Base-by-base conservation (phyloP, 2,797 vertebrate genomes). In the Botia kubotai region DNA sequence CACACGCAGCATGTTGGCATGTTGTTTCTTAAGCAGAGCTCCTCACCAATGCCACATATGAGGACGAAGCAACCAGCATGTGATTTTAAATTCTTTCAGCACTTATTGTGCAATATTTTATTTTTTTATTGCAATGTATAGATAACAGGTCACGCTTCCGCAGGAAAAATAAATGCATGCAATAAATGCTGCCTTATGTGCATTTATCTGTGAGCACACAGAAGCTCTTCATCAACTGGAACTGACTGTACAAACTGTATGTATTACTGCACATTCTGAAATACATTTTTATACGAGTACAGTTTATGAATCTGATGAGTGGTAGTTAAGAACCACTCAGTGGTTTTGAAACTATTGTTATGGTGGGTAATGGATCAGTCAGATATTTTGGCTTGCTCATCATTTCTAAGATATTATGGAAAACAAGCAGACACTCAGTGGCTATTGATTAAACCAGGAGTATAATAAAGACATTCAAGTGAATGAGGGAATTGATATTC, bases 21-120 rank as follows among this genome's bases (percentile, higher is more conserved):
- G 29, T 55, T 70, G 50, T 39, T 52, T 46, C 68, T 29, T 26
- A 70, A 78, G 53, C 19, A 19, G 43, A 71, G 68, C 17, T 71
- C 13, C 26, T n/a, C 16, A 12, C 13, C 23, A 7, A 62, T 7
- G 39, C 26, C 21, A 62, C 53, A 77, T 0, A 6, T 16, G 12
- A 78, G 43, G 62, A 16, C 8, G 10, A 65, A 33, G 5, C 57
- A 52, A 33, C 33, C 55, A 70, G 17, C 21, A 14, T 69, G 33
- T 29, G 16, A 43, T 29, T 69, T 68, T 69, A 23, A 21, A 58
- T 3, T 58, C 50, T 53, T 4, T 23, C 17, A 58, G 6, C 3
- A 23, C n/a, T 23, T 10, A 58, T 58, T 12, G 4, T 21, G 14
- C 16, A 52, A 52, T 4, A 14, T 52, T 17, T 55, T 62, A 26